A percentile compares a stretch with the other conserved stretches of the same genome.
Evolutionary conservation across 35 echinoderm and acorn worm genomes (phyloP).

Genomic region (Hemicentrotus pulcherrimus): DNA sequence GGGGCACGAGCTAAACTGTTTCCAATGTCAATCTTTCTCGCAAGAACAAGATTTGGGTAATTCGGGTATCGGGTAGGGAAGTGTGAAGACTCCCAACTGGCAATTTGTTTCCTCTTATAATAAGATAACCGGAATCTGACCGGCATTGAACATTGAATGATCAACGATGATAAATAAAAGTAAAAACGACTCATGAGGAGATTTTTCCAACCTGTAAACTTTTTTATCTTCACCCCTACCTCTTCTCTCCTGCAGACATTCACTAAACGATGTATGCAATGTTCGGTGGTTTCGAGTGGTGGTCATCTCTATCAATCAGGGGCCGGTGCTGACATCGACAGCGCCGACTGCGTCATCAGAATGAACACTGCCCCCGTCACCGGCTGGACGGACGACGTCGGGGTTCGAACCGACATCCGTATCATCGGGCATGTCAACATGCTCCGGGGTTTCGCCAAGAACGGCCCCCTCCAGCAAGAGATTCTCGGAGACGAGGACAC

Average conservation of each 20-base stretch:
- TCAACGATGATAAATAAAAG: too few species aligned
- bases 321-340: slow-evolving; percentile 76
- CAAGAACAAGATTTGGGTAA: too few species aligned
- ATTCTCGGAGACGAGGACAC: slow-evolving; percentile 45
- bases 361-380: slow-evolving; percentile 81
- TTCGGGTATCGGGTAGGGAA: too few species aligned
- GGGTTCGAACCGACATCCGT: slow-evolving; percentile 64
- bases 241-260: background rate
- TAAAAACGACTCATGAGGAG: too few species aligned
- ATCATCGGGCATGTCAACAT: slow-evolving; percentile 67
- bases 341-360: slow-evolving; percentile 79
- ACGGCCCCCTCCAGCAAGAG: slow-evolving; percentile 34
- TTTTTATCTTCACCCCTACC: too few species aligned
- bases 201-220: too few species aligned
- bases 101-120: too few species aligned
- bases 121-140: too few species aligned
- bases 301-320: slow-evolving; percentile 71
- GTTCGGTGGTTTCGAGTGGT: slow-evolving; percentile 73
- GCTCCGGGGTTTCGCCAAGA: slow-evolving; percentile 23
- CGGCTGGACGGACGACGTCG: slow-evolving; percentile 72
- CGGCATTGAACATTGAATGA: too few species aligned
- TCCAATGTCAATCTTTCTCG: too few species aligned
- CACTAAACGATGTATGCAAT: slow-evolving; percentile 52
- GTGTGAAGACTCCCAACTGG: too few species aligned
- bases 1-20: too few species aligned